Percentiles rank a stretch among this genome's conserved stretches.
Conservation (phyloP, 2,113 vertebrate genomes). For the Notiomystis cincta region DNA sequence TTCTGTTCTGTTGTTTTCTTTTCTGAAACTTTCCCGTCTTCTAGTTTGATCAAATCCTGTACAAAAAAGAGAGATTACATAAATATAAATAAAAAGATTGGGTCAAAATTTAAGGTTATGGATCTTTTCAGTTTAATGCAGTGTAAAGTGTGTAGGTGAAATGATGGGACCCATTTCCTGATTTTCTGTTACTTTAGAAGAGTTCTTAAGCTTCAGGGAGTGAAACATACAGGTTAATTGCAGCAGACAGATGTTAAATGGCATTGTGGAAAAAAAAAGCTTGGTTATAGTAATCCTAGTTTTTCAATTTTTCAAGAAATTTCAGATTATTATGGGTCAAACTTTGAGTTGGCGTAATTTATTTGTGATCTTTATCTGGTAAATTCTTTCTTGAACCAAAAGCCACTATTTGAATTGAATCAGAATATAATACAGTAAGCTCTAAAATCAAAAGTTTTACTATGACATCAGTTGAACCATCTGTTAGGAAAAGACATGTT, state of each 20-base stretch:
- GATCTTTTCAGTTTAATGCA: background rate
- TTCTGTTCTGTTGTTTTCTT: background rate
- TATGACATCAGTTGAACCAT: background rate
- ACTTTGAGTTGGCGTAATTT: background rate
- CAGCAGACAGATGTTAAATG: background rate
- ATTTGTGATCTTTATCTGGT: background rate
- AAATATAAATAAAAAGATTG: background rate
- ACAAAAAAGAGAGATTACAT: background rate
- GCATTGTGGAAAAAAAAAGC: background rate
- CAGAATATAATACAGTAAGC: background rate
- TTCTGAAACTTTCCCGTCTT: background rate
- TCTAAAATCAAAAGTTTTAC: background rate
- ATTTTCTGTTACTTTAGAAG: background rate
- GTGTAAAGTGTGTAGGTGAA: background rate
- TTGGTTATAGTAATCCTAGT: background rate
- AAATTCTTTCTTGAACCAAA: background rate
- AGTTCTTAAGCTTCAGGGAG: background rate
- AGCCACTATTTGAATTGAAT: background rate
- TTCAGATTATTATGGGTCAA: background rate
- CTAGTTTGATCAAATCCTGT: background rate
- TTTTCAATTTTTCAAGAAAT: constrained; percentile 13
- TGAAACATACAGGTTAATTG: background rate
- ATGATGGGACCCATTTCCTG: background rate
- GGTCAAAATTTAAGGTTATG: background rate
- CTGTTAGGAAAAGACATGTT: background rate